Evolutionary conservation across 2,888 invertebrate genomes (phyloP).

Genomic region (Megaustenia siamemsis): DNA sequence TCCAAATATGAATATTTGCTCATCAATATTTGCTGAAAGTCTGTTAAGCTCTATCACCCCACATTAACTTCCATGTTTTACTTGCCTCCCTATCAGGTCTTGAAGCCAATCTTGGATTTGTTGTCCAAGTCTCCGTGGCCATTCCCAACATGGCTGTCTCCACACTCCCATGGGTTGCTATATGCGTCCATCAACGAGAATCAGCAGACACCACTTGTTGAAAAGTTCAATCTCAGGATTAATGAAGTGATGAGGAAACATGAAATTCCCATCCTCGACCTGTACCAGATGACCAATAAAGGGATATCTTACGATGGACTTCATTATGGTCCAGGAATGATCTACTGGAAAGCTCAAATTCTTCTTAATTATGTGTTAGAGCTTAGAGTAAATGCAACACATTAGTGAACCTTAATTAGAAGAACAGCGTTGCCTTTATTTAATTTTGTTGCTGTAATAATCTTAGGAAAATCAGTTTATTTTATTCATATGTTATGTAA

Average conservation of each 20-base stretch:
- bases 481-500: too few species aligned
- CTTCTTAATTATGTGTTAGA: conserved; percentile 54
- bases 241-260: conserved; percentile 9
- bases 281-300: conserved; percentile 53
- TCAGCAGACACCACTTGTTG: conserved; percentile 22
- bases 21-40: too few species aligned
- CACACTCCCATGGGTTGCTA: conserved; percentile 56
- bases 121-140: conserved; percentile 39
- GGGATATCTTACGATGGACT: conserved; percentile 57
- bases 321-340: conserved; percentile 57
- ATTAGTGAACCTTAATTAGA: too few species aligned
- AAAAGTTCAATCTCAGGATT: conserved; percentile 42
- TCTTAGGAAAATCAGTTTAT: too few species aligned
- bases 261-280: conserved; percentile 54
- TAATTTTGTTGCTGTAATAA: too few species aligned
- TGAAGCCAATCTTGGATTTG: background rate
- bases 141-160: conserved; percentile 48
- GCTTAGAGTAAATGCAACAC: background rate
- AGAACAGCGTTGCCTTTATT: too few species aligned
- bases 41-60: too few species aligned
- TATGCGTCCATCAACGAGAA: conserved; percentile 30
- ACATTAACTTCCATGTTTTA: too few species aligned
- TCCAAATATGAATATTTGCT: too few species aligned
- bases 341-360: conserved; percentile 53
- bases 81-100: background rate